A percentile compares a stretch with the other conserved stretches of the same genome.
phyloP scores from a whole-genome alignment of 2,113 vertebrate species.

The Chionomys nivalis region DNA sequence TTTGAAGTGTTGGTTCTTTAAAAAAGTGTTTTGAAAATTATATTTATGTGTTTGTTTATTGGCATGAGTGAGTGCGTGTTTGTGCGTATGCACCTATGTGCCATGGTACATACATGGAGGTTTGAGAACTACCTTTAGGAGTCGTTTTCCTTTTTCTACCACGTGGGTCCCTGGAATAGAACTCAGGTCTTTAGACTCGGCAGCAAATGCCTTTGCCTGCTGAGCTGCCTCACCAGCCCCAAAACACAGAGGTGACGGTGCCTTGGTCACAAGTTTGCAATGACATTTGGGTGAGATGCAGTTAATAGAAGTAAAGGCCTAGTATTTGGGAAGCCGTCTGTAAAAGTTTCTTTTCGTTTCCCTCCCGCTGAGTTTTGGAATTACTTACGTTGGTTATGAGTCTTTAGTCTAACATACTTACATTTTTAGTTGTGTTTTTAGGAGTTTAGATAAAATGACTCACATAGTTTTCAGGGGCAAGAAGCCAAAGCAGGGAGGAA shows the following conservation, averaged over 20 bases:
- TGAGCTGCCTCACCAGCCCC: not conserved
- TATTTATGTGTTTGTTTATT: not conserved
- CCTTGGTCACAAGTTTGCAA: not conserved
- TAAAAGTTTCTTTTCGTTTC: not conserved
- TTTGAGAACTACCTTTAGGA: not conserved
- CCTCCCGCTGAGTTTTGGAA: not conserved
- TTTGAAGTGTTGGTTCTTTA: not conserved
- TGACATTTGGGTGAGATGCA: not conserved
- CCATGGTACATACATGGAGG: not conserved
- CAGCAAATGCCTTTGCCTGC: not conserved
- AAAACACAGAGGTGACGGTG: not conserved
- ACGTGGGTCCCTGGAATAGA: not conserved
- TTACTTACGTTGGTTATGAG: not conserved
- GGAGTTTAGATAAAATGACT: slow-evolving; percentile 8
- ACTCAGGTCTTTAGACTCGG: not conserved
- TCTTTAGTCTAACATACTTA: not conserved
- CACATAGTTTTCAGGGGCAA: not conserved
- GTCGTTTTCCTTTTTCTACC: not conserved
- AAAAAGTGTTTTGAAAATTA: not conserved
- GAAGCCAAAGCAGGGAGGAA: not conserved
- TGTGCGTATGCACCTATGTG: not conserved
- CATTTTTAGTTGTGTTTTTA: slow-evolving; percentile 36
- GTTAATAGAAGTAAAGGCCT: not conserved
- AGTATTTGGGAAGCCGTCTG: not conserved
- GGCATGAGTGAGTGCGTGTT: too few species aligned